phyloP scores from a whole-genome alignment of 2,888 invertebrate species.

The Harmothoe impar region DNA sequence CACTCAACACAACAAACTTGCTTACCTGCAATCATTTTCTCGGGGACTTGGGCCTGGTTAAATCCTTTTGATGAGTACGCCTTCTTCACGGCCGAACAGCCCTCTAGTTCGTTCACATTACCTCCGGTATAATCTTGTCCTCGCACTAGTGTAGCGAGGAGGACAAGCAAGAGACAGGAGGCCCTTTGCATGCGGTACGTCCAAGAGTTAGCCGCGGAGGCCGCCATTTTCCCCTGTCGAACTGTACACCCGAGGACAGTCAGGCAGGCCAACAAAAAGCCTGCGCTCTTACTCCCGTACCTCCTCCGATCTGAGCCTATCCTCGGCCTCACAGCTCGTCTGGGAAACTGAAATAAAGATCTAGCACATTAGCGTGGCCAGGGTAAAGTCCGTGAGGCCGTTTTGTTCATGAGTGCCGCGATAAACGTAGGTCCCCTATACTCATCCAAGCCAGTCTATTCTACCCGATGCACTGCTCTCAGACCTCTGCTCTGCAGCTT shows the following conservation, averaged over 20 bases:
- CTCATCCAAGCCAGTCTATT: constrained; percentile 32
- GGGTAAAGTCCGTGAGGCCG: neutral
- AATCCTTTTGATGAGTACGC: constrained; percentile 91
- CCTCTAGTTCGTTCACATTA: constrained; percentile 85
- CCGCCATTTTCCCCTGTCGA: constrained; percentile 56
- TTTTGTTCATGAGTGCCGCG: neutral
- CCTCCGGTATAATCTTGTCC: neutral
- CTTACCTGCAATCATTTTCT: constrained; percentile 87
- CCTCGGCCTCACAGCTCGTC: neutral
- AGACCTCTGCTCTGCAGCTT: constrained; percentile 47
- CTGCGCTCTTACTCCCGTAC: constrained; percentile 14
- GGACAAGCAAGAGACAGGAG: neutral
- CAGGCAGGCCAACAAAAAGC: constrained; percentile 16
- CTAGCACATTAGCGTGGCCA: constrained; percentile 22
- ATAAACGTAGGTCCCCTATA: neutral
- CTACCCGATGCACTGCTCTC: neutral
- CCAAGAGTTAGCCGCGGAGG: constrained; percentile 3
- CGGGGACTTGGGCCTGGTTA: constrained; percentile 90
- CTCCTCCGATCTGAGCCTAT: neutral
- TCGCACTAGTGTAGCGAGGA: neutral
- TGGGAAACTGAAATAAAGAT: neutral
- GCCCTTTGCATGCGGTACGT: neutral
- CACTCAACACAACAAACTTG: neutral
- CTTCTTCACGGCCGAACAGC: constrained; percentile 88
- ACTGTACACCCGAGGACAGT: constrained; percentile 9